Percentiles rank a stretch among this genome's conserved stretches.
Evolutionary conservation across 1,140 invertebrate genomes (phyloP).

Genomic region (Hyles euphorbiae): DNA sequence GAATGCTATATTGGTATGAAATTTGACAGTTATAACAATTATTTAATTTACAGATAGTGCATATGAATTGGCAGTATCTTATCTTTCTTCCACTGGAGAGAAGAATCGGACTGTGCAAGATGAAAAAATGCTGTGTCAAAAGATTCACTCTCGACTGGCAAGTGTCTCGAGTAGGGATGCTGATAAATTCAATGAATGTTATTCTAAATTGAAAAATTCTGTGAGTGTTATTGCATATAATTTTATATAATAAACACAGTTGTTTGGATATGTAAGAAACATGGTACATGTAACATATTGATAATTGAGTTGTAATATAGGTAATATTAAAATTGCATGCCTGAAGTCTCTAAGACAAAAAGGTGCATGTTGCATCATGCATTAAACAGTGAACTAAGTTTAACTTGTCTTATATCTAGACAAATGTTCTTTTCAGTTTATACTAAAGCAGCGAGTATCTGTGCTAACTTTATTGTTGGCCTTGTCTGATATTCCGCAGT

Average conservation of each 20-base stretch:
- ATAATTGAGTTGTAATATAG: no score
- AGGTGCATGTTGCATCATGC: no score
- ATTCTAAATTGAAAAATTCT: constrained; percentile 66
- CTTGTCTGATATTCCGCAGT: constrained; percentile 46
- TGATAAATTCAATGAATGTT: constrained; percentile 68
- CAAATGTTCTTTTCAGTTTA: constrained; percentile 42
- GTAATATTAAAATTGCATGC: no score
- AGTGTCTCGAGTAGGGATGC: constrained; percentile 51
- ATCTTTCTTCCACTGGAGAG: constrained; percentile 53
- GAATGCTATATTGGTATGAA: no score
- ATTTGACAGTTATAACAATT: background rate
- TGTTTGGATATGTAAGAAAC: no score
- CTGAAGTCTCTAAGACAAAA: no score
- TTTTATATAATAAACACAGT: no score
- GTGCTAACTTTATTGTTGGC: constrained; percentile 49
- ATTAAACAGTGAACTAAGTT: no score
- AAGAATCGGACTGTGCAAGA: constrained; percentile 38
- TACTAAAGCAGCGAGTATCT: constrained; percentile 57
- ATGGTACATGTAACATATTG: no score
- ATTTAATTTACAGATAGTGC: constrained; percentile 48
- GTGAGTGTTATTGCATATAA: constrained; percentile 34
- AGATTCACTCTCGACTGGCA: constrained; percentile 53
- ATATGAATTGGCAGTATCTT: constrained; percentile 68
- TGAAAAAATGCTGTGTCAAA: constrained; percentile 64
- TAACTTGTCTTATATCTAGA: no score